Evolutionary conservation across 2,797 vertebrate species (phyloP), one percentile per base, ranked within the genome.

Genomic region (Chanos chanos): DNA sequence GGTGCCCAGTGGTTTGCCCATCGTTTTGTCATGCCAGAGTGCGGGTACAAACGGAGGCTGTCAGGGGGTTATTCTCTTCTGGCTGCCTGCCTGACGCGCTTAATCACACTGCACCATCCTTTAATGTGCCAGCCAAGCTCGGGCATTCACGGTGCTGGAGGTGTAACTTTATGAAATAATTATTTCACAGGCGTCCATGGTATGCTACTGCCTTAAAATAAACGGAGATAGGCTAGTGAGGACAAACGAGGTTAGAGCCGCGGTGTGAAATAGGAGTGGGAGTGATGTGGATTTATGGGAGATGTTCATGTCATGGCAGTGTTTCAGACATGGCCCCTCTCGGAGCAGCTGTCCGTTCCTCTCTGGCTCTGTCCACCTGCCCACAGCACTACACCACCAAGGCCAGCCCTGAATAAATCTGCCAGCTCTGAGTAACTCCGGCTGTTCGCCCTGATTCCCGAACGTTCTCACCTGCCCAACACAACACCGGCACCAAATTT

Each of bases 111-210:
- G n/a, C n/a, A n/a, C 58, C 50, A 22, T 60, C 75, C 76, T 81
- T 86, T 85, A 74, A 83, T 80, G 78, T 78, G 56, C 27, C 76
- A 64, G 82, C 85, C 78, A 83, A 80, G 66, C 70, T 70, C 74
- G 73, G 74, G 69, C 70, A 71, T 78, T 69, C 76, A 65, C 66
- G 60, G 77, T 70, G 74, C 80, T 75, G 55, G 4, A 85, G 81
- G 78, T 85, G 79, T 82, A 88, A 87, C 80, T 85, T 84, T 86
- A 86, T 85, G 74, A 81, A 79, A 88, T 84, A 83, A 87, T 90
- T 80, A 83, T 75, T 83, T 79, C 41, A 44, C 74, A 72, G 75
- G 83, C 80, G 81, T 83, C 77, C 70, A 7, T 76, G 85, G 78
- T 78, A 84, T 84, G 78, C 64, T 36, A 62, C 52, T 30, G 68